Base-by-base conservation (phyloP, 2,888 invertebrate species). In the Dasypolia templi region DNA sequence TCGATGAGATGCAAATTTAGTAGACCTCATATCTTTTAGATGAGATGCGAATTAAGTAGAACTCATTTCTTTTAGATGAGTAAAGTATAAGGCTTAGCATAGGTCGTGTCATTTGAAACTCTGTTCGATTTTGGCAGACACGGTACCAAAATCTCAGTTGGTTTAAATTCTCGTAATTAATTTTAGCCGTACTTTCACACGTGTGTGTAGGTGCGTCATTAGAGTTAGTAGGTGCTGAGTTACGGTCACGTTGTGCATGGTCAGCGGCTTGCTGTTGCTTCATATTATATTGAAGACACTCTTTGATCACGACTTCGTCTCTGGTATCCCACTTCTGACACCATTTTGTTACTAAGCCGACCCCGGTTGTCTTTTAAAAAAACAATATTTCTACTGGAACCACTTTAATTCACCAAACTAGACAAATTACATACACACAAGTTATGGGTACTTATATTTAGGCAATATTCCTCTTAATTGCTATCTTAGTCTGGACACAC, bases 271-370 rank as follows among this genome's bases (percentile, higher is more conserved):
- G 35, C 59, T 35, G 39, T 61, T 39, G 58, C n/a, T 39, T 59
- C 58, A 59, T 39, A 59, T 39, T 59, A 59, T 35, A 59, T 35
- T 59, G 58, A 65, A 35, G 58, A 59, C 58, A 59, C n/a, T 59
- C 59, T 59, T 59, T 35, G n/a, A 59, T 61, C 3, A n/a, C 39
- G 12, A 1, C 59, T 59, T 59, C 53, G 26, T n/a, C n/a, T n/a
- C n/a, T n/a, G n/a, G n/a, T n/a, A n/a, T n/a, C n/a, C n/a, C n/a
- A n/a, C n/a, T n/a, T n/a, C n/a, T n/a, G n/a, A n/a, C n/a, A n/a
- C n/a, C n/a, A n/a, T n/a, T n/a, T n/a, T n/a, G n/a, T n/a, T n/a
- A n/a, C n/a, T n/a, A n/a, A n/a, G n/a, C n/a, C n/a, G n/a, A n/a
- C n/a, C n/a, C n/a, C n/a, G n/a, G n/a, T n/a, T n/a, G n/a, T n/a